Percentiles rank a stretch among this genome's conserved stretches.
phyloP scores from a whole-genome alignment of 2,888 invertebrate genomes.

The Thereva unica region DNA sequence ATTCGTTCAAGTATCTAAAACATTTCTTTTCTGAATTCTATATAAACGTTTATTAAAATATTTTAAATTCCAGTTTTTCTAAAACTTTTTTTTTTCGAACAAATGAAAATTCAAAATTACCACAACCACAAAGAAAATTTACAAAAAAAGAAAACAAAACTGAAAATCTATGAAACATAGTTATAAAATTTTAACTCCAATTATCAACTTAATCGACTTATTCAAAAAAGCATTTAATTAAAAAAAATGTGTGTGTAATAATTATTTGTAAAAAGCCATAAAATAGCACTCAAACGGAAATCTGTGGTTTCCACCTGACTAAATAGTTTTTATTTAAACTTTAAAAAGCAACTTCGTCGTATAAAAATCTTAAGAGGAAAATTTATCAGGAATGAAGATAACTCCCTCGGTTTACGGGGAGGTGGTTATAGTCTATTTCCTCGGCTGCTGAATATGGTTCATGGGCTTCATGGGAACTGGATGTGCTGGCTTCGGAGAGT shows the following conservation, averaged over 20 bases:
- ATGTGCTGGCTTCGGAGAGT: constrained; percentile 77
- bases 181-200: no score
- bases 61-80: no score
- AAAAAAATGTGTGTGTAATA: background rate
- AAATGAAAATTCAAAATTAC: no score
- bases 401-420: constrained; percentile 2
- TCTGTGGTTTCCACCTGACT: background rate
- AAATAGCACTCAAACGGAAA: constrained; percentile 26
- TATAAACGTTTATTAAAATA: no score
- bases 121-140: no score
- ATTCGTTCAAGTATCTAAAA: no score
- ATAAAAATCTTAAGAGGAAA: constrained; percentile 21
- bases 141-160: no score
- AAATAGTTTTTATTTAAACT: constrained; percentile 15
- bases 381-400: constrained; percentile 23
- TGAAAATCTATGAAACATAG: no score
- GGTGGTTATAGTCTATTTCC: constrained; percentile 65
- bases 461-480: constrained; percentile 66
- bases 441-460: constrained; percentile 82
- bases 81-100: no score
- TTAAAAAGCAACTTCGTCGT: constrained; percentile 20
- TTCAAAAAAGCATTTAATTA: background rate
- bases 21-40: no score
- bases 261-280: constrained; percentile 5
- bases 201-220: background rate